These are phyloP conservation scores for Lathamus discolor DNA, from an alignment of 2,113 vertebrate species.

Conservation along the genomic window DNA sequence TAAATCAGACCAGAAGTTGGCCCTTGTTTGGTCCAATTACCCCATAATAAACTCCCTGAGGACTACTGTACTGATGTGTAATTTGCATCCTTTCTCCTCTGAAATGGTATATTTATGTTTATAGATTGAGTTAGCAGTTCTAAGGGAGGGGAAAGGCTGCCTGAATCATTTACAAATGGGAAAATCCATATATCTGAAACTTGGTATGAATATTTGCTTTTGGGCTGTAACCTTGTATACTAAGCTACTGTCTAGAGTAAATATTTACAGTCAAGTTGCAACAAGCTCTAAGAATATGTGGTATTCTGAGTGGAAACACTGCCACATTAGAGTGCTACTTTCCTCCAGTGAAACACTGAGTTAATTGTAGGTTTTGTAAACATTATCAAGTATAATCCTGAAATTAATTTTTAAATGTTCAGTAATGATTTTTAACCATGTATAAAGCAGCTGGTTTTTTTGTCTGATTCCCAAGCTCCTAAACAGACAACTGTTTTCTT, in stretches of 20 bases:
- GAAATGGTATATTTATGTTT: conserved; percentile 48
- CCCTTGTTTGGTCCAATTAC: conserved; percentile 53
- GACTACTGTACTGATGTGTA: conserved; percentile 7
- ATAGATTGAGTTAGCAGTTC: conserved; percentile 62
- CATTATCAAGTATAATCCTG: conserved; percentile 32
- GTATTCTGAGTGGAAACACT: conserved; percentile 43
- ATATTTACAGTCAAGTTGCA: conserved; percentile 74
- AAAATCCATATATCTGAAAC: conserved; percentile 66
- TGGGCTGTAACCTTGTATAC: conserved; percentile 42
- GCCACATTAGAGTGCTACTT: conserved; percentile 25
- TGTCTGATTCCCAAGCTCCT: conserved; percentile 32
- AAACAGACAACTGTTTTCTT: conserved; percentile 59
- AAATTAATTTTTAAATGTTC: conserved; percentile 55
- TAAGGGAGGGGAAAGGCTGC: conserved; percentile 33
- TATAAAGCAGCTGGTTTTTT: conserved; percentile 53
- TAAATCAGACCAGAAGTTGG: conserved; percentile 54
- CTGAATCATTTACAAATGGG: conserved; percentile 61
- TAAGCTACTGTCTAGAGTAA: conserved; percentile 44
- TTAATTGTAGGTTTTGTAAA: conserved; percentile 64
- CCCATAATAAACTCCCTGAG: conserved; percentile 40
- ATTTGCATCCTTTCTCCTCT: conserved; percentile 47
- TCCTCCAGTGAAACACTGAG: neutral
- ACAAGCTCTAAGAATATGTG: conserved; percentile 59
- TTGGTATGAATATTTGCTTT: conserved; percentile 60
- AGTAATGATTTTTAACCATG: conserved; percentile 22